A percentile compares a stretch with the other conserved stretches of the same genome.
phyloP scores from a whole-genome alignment of 2,888 invertebrate species.

The Encarsia formosa region DNA sequence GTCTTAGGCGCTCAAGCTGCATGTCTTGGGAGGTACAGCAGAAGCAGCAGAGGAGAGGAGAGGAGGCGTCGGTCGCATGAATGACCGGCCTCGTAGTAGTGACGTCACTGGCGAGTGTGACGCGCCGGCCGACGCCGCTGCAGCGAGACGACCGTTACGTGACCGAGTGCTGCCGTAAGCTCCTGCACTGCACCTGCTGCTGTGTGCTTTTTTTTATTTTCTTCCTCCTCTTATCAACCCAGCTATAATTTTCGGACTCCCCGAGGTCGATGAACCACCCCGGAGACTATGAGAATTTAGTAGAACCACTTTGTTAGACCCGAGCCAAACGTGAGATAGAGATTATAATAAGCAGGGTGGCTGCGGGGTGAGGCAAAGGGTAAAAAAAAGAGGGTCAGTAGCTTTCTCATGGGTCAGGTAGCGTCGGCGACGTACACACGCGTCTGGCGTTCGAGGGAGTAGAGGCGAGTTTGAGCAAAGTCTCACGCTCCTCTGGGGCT shows the following conservation, averaged over 20 bases:
- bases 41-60: neutral
- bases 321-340: constrained; percentile 19
- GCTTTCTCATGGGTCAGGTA: no score
- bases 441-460: no score
- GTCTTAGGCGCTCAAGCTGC: neutral
- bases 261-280: neutral
- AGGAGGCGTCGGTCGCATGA: constrained; percentile 15
- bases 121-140: no score
- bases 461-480: no score
- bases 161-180: constrained; percentile 46
- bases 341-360: constrained; percentile 5
- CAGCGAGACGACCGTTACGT: constrained; percentile 48
- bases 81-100: constrained; percentile 22
- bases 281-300: neutral
- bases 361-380: constrained; percentile 4
- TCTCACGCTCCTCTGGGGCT: constrained; percentile 26
- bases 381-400: constrained; percentile 41
- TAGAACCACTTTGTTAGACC: no score
- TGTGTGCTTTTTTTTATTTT: no score
- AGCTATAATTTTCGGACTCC: no score
- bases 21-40: neutral
- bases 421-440: no score
- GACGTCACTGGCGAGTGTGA: constrained; percentile 32
- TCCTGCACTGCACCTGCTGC: constrained; percentile 19
- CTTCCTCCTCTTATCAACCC: no score